Base-by-base conservation (phyloP, 2,888 invertebrate genomes). In the Limnephilus lunatus region DNA sequence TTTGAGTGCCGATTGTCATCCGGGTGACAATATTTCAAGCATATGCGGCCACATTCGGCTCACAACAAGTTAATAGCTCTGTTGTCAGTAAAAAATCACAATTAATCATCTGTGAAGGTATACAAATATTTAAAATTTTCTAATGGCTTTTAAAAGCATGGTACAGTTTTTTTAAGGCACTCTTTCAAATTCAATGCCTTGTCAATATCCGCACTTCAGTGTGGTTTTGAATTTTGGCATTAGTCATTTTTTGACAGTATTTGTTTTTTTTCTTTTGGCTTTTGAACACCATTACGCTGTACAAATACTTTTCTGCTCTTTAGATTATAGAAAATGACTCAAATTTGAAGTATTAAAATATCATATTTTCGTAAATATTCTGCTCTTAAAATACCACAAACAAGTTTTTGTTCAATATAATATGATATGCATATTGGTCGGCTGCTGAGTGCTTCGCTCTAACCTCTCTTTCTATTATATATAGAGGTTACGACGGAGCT, bases 351-450 rank as follows among this genome's bases (percentile, higher is more conserved):
- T 44, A 44, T 44, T 44, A 44, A 44, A 44, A 44, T 35, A 35
- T 35, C 44, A 15, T 15, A 15, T 15, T 48, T 15, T 48, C 48
- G 4, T 48, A 68, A 53, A 53, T 19, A 53, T 19, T 19, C 53
- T 53, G 53, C 53, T 53, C 19, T 53, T 53, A 53, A 53, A 53
- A 53, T 53, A 7, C 53, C 53, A 53, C 53, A 53, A 53, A 53
- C 19, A 53, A 53, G 5, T 53, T 19, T 53, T 53, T 19, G 53
- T 53, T 53, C 15, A 0, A 86, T 48, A 48, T 48, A 48, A 48
- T 48, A 48, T 48, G 85, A 85, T 91, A 82, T 90, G 88, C n/a
- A n/a, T 92, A 32, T 90, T 15, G 15, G 15, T 15, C 53, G 15
- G 4, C 53, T 19, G 19, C 53, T 0, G 53, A 53, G 53, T 53